Conservation (phyloP, 2,888 invertebrate genomes). For the Phortica magna region DNA sequence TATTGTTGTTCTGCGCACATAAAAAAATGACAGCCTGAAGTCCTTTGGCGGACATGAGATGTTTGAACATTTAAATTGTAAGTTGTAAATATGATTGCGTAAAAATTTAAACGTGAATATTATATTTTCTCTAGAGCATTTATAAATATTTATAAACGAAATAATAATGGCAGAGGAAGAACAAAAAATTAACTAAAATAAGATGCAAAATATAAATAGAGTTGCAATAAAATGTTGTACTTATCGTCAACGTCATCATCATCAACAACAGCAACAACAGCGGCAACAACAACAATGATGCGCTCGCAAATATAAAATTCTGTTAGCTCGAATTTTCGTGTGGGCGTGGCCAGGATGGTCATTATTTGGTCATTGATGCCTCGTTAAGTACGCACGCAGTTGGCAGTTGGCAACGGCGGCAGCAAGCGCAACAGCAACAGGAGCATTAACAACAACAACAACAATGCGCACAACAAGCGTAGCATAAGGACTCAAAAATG, state of each 20-base stretch:
- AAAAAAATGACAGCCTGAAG: not conserved
- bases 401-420: not conserved
- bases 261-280: slow-evolving; percentile 26
- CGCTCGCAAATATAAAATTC: not conserved
- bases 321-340: not conserved
- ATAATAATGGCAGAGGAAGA: not conserved
- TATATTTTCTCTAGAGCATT: slow-evolving; percentile 38
- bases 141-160: slow-evolving; percentile 12
- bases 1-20: slow-evolving; percentile 34
- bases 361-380: slow-evolving; percentile 23
- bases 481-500: slow-evolving; percentile 14
- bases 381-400: slow-evolving; percentile 28
- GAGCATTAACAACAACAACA: not conserved
- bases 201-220: slow-evolving; percentile 43
- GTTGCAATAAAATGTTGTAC: slow-evolving; percentile 64
- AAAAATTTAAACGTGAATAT: too few species aligned
- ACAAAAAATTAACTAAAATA: slow-evolving; percentile 59
- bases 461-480: not conserved
- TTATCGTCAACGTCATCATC: slow-evolving; percentile 35
- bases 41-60: slow-evolving; percentile 38
- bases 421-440: not conserved
- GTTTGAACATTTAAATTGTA: not conserved
- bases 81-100: too few species aligned
- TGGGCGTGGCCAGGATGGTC: not conserved
- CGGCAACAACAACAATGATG: not conserved